phyloP scores from a whole-genome alignment of 1,140 invertebrate species.

The Nasonia vitripennis region DNA sequence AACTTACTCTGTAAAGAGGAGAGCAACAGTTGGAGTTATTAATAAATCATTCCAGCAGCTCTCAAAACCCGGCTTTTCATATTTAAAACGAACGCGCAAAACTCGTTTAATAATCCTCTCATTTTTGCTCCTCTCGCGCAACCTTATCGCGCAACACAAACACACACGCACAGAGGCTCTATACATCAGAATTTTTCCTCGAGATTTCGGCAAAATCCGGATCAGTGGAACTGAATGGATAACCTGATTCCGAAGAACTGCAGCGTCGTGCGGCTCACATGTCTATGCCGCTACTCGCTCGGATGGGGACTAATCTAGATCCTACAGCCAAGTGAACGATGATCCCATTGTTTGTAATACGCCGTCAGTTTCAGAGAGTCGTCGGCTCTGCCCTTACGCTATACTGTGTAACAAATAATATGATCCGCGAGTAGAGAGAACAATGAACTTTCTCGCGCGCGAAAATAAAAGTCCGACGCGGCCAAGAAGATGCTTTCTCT shows the following conservation, averaged over 20 bases:
- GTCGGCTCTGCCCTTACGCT: not conserved
- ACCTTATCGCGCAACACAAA: too few species aligned
- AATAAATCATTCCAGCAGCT: too few species aligned
- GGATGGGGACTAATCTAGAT: slow-evolving; percentile 17
- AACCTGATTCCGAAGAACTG: slow-evolving; percentile 16
- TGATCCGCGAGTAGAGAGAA: not conserved
- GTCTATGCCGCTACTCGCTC: not conserved
- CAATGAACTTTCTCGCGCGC: not conserved
- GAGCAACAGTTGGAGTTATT: too few species aligned
- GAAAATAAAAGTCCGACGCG: not conserved
- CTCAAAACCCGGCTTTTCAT: too few species aligned
- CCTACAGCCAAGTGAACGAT: slow-evolving; percentile 16
- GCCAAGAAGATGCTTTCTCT: not conserved
- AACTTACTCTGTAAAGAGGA: too few species aligned
- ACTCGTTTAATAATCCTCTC: too few species aligned
- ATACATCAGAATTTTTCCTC: not conserved
- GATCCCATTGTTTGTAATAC: slow-evolving; percentile 30
- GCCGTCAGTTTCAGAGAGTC: not conserved
- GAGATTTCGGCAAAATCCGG: slow-evolving; percentile 23
- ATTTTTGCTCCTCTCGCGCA: too few species aligned
- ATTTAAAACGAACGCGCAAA: too few species aligned
- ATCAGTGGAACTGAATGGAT: slow-evolving; percentile 30
- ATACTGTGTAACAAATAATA: not conserved
- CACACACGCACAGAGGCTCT: too few species aligned
- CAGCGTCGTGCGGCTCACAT: not conserved